phyloP scores from a whole-genome alignment of 2,113 vertebrate species.

The Apodemus speciosus region DNA sequence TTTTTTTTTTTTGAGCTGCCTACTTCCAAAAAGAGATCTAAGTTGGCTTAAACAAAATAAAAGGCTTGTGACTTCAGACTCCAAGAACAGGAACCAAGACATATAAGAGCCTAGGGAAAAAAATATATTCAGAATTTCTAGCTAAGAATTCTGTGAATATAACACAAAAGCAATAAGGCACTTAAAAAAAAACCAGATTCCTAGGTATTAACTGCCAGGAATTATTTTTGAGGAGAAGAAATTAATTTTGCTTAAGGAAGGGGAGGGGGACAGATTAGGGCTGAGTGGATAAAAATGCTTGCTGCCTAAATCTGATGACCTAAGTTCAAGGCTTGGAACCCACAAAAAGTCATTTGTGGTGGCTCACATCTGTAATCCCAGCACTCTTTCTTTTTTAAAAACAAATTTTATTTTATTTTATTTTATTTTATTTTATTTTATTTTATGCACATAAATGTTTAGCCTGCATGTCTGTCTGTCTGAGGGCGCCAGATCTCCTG shows the following conservation, averaged over 20 bases:
- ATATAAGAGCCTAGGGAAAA: constrained; percentile 4
- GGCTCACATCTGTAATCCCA: neutral
- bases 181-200: constrained; percentile 55
- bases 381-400: neutral
- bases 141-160: constrained; percentile 22
- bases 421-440: too few relatives aligned
- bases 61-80: constrained; percentile 16
- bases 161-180: constrained; percentile 48
- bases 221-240: constrained; percentile 50
- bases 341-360: neutral
- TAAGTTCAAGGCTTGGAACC: neutral
- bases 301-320: neutral
- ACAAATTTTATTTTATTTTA: too few relatives aligned
- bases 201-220: neutral
- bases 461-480: too few relatives aligned
- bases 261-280: neutral
- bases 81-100: constrained; percentile 38
- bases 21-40: neutral
- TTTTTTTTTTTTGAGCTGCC: neutral
- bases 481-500: too few relatives aligned
- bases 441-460: too few relatives aligned
- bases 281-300: neutral
- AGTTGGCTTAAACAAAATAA: constrained; percentile 59
- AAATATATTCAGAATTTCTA: constrained; percentile 52
- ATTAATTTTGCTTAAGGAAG: constrained; percentile 33